Evolutionary conservation across 2,113 vertebrate genomes (phyloP), one percentile per base, ranked within the genome.

Genomic region (Prunella fulvescens): DNA sequence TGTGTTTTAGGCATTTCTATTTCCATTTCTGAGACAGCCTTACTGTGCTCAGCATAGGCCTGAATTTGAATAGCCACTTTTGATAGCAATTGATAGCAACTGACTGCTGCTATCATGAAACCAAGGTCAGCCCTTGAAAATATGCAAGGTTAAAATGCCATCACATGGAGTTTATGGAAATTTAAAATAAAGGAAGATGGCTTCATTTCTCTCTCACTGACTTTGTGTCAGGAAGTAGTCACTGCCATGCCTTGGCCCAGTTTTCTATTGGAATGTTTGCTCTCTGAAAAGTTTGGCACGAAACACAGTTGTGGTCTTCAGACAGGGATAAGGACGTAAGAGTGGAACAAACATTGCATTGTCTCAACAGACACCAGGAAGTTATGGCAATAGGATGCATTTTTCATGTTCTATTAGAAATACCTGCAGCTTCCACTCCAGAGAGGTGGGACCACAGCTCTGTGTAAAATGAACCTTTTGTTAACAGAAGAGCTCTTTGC

Each of bases 291-390:
- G 28, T 31, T 26, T 64, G 58, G 15, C 31, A 54, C 7, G 29
- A 57, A 50, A 72, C 26, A 47, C 7, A 8, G 31, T 3, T 71
- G 20, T 0, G 0, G 19, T 60, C 58, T 64, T 77, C 6, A 8
- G 25, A 25, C 3, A 57, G 6, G 13, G 24, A 4, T 53, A 48
- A 72, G n/a, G 50, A 90, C 13, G 7, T 19, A 33, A 33, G 44
- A 40, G 28, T 61, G 54, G 31, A 73, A 88, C 42, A 31, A 85
- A 54, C 10, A n/a, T 33, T 25, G 28, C 10, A 6, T 20, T 42
- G 42, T 47, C 29, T 76, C 54, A 50, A 18, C 0, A 26, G 62
- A 69, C 31, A 76, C 24, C 44, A 2, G 3, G 19, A 90, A 86
- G 19, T n/a, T 69, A 69, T 1, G 35, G 22, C 14, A 86, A 25